These are phyloP conservation scores for Hephaestus fuliginosus DNA, from an alignment of 2,797 vertebrate species.

Conservation along the genomic window DNA sequence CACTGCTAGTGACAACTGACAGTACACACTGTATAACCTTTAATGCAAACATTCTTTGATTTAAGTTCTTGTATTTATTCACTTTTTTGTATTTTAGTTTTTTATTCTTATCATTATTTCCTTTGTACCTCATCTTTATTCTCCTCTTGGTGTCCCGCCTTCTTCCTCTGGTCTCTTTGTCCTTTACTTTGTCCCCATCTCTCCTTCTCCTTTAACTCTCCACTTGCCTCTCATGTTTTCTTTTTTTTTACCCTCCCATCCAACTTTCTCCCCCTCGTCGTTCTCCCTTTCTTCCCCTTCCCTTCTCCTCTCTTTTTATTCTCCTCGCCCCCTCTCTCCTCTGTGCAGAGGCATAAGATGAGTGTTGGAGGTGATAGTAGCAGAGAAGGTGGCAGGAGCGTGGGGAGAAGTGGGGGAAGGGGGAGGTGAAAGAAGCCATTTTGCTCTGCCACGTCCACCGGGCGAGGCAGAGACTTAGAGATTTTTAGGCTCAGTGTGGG, in stretches of 20 bases:
- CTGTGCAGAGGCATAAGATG: conserved; percentile 79
- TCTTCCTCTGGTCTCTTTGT: neutral
- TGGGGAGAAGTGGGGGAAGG: neutral
- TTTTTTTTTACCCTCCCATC: neutral
- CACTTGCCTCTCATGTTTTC: neutral
- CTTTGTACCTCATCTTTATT: neutral
- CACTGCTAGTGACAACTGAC: no score
- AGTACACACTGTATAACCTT: neutral
- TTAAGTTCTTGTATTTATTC: no score
- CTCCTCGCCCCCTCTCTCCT: neutral
- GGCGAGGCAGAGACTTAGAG: conserved; percentile 58
- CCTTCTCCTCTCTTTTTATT: neutral
- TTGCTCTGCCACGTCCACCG: conserved; percentile 78
- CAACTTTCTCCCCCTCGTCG: neutral
- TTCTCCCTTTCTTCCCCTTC: neutral
- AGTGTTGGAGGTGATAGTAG: conserved; percentile 59
- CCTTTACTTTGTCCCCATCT: neutral
- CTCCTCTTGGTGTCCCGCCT: neutral
- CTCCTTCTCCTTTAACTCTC: neutral
- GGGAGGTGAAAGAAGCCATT: conserved; percentile 72
- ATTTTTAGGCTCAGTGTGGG: conserved; percentile 88
- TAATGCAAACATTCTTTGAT: neutral
- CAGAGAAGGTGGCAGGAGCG: conserved; percentile 26
- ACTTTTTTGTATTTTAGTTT: neutral
- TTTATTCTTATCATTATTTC: neutral